These are phyloP conservation scores for Cryptocephalus moraei DNA, from an alignment of 2,888 invertebrate species.

Conservation along the genomic window DNA sequence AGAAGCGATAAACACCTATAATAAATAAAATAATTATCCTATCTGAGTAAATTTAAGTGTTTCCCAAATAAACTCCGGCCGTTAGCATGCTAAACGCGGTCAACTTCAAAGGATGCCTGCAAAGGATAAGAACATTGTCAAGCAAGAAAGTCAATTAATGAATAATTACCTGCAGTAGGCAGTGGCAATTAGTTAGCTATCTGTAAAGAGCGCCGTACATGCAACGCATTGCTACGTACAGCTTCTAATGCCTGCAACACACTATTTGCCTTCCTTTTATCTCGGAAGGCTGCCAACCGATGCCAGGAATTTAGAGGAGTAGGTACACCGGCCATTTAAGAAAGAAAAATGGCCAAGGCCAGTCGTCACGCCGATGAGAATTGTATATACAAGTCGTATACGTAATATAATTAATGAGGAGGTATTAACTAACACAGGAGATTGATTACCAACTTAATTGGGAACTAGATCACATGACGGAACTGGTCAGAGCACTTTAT, in stretches of 20 bases:
- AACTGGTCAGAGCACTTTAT: no score
- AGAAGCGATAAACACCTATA: conserved; percentile 9
- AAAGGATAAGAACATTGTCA: conserved; percentile 31
- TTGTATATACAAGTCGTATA: no score
- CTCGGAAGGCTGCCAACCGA: neutral
- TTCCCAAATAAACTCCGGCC: conserved; percentile 22
- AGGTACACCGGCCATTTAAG: no score
- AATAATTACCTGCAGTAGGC: conserved; percentile 27
- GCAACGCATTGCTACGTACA: neutral
- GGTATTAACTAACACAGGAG: no score
- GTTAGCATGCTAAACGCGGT: conserved; percentile 2
- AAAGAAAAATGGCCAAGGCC: no score
- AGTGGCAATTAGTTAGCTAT: conserved; percentile 27
- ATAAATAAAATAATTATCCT: conserved; percentile 20
- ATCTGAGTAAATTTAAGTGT: conserved; percentile 20
- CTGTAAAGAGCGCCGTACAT: neutral
- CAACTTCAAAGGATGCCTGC: conserved; percentile 25
- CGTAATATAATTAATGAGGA: no score
- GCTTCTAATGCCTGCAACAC: neutral
- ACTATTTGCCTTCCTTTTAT: neutral
- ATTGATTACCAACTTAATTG: no score
- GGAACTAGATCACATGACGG: no score
- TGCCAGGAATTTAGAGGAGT: no score
- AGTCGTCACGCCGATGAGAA: no score
- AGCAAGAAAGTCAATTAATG: conserved; percentile 34